phyloP scores from a whole-genome alignment of 2,113 vertebrate genomes.

The Callopanchax toddi region DNA sequence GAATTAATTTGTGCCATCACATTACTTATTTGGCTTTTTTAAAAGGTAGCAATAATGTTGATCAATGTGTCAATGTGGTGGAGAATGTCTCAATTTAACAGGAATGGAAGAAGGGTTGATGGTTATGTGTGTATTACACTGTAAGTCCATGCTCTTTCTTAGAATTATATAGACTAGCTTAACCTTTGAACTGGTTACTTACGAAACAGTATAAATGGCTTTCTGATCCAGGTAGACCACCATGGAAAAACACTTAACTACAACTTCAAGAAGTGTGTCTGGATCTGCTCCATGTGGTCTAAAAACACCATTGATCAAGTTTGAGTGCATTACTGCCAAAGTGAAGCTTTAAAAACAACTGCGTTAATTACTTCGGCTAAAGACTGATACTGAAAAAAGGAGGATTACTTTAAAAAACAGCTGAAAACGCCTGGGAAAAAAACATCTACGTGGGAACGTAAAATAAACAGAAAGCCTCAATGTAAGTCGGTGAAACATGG shows the following conservation, averaged over 20 bases:
- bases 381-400: conserved; percentile 5
- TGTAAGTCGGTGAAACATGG: conserved; percentile 36
- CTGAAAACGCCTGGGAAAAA: conserved; percentile 1
- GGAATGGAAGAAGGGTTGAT: conserved; percentile 27
- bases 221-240: conserved; percentile 4
- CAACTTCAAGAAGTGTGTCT: not conserved
- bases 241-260: conserved; percentile 12
- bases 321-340: not conserved
- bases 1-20: too few species aligned
- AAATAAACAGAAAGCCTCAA: conserved; percentile 32
- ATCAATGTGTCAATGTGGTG: too few species aligned
- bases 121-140: conserved; percentile 28
- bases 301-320: not conserved
- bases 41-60: not conserved
- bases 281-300: not conserved
- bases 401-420: not conserved
- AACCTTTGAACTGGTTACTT: conserved; percentile 52
- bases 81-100: conserved; percentile 3
- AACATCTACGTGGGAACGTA: conserved; percentile 3
- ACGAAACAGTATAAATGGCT: conserved; percentile 25
- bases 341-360: not conserved
- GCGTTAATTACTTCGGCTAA: not conserved
- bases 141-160: conserved; percentile 57
- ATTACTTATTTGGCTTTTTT: too few species aligned
- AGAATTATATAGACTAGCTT: conserved; percentile 53